A percentile compares a stretch with the other conserved stretches of the same genome.
phyloP scores from a whole-genome alignment of 30 jellyfish, hydroid and myxozoan genomes.

The Chrysaora quinquecirrha region DNA sequence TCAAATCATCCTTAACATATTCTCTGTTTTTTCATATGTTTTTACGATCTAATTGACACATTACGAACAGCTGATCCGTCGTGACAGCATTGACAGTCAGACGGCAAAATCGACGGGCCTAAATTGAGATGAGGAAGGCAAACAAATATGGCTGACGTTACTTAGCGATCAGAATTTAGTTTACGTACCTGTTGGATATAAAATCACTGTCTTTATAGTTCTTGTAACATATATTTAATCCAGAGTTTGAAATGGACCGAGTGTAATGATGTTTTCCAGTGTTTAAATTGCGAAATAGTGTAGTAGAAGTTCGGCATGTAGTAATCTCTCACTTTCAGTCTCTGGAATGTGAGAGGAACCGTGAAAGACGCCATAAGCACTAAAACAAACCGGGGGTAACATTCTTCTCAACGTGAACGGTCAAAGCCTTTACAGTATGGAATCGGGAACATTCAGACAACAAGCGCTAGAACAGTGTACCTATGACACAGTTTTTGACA shows the following conservation, averaged over 20 bases:
- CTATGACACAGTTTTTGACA: too few species aligned
- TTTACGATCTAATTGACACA: too few species aligned
- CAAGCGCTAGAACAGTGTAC: too few species aligned
- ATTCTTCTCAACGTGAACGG: too few species aligned
- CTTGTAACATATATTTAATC: neutral
- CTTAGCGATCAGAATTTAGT: neutral
- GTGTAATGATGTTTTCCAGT: neutral
- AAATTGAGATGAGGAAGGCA: conserved; percentile 31
- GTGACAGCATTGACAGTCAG: too few species aligned
- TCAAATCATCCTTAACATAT: too few species aligned
- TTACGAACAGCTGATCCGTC: too few species aligned
- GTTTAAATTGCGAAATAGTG: neutral
- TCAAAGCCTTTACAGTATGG: too few species aligned
- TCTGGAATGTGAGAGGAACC: conserved; percentile 38
- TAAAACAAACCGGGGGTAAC: neutral
- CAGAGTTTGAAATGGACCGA: neutral
- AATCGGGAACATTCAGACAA: too few species aligned
- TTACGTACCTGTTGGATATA: neutral
- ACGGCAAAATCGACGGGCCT: conserved; percentile 18
- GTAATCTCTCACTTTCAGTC: conserved; percentile 12
- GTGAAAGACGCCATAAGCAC: conserved; percentile 11
- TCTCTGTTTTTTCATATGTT: too few species aligned
- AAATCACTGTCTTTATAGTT: neutral
- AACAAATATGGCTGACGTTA: conserved; percentile 34
- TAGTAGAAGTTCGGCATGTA: neutral